Evolutionary conservation across 2,888 invertebrate genomes (phyloP).

Genomic region (Latrodectus elegans): DNA sequence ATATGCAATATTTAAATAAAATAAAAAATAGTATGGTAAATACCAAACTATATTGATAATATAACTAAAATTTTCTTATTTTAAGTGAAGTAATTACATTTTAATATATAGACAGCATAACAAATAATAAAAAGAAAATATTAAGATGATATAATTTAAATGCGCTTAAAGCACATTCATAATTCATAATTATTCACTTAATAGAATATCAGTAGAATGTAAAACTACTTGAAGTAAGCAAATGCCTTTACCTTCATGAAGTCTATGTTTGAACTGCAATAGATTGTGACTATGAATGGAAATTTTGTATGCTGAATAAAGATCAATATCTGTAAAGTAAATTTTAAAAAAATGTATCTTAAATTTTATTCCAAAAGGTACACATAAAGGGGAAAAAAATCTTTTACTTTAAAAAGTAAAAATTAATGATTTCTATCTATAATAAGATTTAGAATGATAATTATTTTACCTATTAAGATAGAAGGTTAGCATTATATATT

Average conservation of each 20-base stretch:
- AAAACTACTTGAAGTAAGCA: background rate
- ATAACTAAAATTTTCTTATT: no score
- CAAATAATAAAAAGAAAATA: background rate
- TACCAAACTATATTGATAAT: no score
- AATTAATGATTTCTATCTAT: background rate
- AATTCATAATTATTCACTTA: no score
- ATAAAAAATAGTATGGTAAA: no score
- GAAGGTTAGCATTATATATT: background rate
- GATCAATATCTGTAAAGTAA: conserved; percentile 76
- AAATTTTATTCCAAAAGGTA: no score
- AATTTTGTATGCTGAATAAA: conserved; percentile 82
- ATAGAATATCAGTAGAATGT: no score
- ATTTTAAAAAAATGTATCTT: background rate
- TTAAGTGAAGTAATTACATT: background rate
- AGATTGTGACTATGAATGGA: conserved; percentile 80
- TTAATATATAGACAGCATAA: background rate
- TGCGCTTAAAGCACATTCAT: no score
- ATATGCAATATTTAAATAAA: no score
- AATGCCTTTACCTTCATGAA: conserved; percentile 71
- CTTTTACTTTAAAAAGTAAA: background rate
- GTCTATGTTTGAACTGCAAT: conserved; percentile 76
- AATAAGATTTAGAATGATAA: background rate
- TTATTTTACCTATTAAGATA: background rate
- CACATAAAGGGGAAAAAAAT: background rate
- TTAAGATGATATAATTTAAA: no score